Base-by-base conservation (phyloP, 1,140 invertebrate genomes). In the Trialeurodes vaporariorum region DNA sequence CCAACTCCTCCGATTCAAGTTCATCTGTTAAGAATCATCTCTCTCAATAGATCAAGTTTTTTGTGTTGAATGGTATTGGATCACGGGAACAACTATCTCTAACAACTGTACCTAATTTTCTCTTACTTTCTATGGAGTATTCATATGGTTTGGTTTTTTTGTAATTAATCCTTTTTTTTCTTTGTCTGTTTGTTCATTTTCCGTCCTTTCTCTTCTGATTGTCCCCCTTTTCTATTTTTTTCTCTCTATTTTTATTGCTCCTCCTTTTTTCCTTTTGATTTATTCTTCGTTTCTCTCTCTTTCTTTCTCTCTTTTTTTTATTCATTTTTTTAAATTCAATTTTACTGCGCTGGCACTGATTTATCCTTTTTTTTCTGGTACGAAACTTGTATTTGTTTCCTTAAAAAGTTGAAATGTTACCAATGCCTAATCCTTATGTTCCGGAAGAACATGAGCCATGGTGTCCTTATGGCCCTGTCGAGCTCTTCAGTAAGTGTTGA, bases 361-460 rank as follows among this genome's bases (percentile, higher is more conserved):
- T 62, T 24, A 2, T 25, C n/a, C 26, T 27, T 2, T 24, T 23
- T 27, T 23, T 24, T 25, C 26, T 68, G 60, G 34, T 66, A 49
- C n/a, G 64, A 26, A 23, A 25, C 24, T 26, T 27, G 5, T 68
- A 23, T 60, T 27, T 68, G 62, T 5, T 24, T 68, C 25, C 1
- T 25, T 49, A 64, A 25, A 25, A 27, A 74, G 73, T 76, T 59
- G 73, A 73, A 71, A 72, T 84, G 78, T 79, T 83, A 83, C 88
- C 88, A 76, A 84, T 90, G 82, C 87, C 88, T 79, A 86, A 90
- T 80, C 87, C 88, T 79, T 85, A 87, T 80, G 87, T 88, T 81
- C 88, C 89, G 76, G 87, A 90, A 82, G 86, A 91, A 84, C 89
- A 91, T 83, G 89, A 91, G 81, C 86, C 87, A 81, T 90, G 87